Evolutionary conservation across 2,888 invertebrate genomes (phyloP).

Genomic region (Dryobota labecula): DNA sequence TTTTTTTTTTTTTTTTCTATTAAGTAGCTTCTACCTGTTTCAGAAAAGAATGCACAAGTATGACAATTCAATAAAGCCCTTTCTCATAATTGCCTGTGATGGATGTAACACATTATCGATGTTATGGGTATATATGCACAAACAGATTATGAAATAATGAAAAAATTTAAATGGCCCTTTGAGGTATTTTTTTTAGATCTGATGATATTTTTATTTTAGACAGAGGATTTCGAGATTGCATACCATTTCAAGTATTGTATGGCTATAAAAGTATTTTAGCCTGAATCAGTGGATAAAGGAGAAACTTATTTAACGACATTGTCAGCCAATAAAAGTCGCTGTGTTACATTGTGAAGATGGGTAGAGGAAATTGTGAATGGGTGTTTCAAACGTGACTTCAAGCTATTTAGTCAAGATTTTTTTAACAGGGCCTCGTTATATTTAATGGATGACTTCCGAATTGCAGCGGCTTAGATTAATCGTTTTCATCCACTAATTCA

Average conservation of each 20-base stretch:
- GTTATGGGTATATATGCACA: too few relatives aligned
- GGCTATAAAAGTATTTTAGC: background rate
- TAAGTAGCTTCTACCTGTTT: too few relatives aligned
- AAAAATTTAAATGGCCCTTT: background rate
- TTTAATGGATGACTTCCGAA: background rate
- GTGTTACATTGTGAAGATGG: too few relatives aligned
- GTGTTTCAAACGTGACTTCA: background rate
- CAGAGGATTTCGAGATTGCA: constrained; percentile 1
- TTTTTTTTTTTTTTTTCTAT: background rate
- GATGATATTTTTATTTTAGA: constrained; percentile 6
- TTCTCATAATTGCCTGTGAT: too few relatives aligned
- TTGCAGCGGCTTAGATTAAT: background rate
- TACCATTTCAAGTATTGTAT: background rate
- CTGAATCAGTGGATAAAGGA: background rate
- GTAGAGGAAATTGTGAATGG: background rate
- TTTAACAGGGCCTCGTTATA: background rate
- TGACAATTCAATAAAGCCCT: too few relatives aligned
- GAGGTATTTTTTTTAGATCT: constrained; percentile 5
- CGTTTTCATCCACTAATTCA: background rate
- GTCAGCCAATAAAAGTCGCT: constrained; percentile 8
- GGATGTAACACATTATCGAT: too few relatives aligned
- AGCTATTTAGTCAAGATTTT: background rate
- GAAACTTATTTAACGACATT: background rate
- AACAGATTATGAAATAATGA: too few relatives aligned
- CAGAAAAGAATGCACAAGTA: too few relatives aligned